These are phyloP conservation scores for Trachymyrmex septentrionalis DNA, from an alignment of 1,140 invertebrate genomes.

Conservation along the genomic window DNA sequence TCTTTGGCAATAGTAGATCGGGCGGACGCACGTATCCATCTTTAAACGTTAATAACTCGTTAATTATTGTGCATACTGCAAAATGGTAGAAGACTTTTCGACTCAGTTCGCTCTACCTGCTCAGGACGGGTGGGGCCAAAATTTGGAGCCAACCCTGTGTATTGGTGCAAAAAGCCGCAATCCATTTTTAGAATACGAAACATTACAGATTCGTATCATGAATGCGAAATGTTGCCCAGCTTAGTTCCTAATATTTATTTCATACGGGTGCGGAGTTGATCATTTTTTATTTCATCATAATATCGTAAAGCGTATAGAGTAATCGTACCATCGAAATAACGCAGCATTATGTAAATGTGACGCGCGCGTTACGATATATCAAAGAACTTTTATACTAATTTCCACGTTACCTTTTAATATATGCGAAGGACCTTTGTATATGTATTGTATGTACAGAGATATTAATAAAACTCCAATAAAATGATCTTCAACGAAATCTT, in stretches of 20 bases:
- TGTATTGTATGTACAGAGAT: slow-evolving; percentile 40
- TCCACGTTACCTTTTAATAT: slow-evolving; percentile 51
- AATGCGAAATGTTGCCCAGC: not conserved
- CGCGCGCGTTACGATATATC: slow-evolving; percentile 12
- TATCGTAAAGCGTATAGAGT: slow-evolving; percentile 30
- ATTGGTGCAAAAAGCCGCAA: not conserved
- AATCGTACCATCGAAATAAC: slow-evolving; percentile 30
- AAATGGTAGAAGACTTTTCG: no score
- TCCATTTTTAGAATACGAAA: slow-evolving; percentile 11
- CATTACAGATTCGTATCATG: not conserved
- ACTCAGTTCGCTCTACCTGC: no score
- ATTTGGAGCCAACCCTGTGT: no score
- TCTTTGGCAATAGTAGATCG: no score
- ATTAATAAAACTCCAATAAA: slow-evolving; percentile 53
- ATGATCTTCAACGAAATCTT: not conserved
- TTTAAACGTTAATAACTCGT: no score
- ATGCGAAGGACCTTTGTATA: slow-evolving; percentile 39
- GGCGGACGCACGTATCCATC: no score
- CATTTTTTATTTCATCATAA: slow-evolving; percentile 25
- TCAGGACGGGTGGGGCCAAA: no score
- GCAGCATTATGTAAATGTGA: not conserved
- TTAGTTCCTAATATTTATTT: slow-evolving; percentile 60
- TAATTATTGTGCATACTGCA: no score
- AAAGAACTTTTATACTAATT: slow-evolving; percentile 56
- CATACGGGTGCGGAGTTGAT: slow-evolving; percentile 24